Base-by-base conservation (phyloP, 2,113 vertebrate genomes). In the Todiramphus saurophagus region DNA sequence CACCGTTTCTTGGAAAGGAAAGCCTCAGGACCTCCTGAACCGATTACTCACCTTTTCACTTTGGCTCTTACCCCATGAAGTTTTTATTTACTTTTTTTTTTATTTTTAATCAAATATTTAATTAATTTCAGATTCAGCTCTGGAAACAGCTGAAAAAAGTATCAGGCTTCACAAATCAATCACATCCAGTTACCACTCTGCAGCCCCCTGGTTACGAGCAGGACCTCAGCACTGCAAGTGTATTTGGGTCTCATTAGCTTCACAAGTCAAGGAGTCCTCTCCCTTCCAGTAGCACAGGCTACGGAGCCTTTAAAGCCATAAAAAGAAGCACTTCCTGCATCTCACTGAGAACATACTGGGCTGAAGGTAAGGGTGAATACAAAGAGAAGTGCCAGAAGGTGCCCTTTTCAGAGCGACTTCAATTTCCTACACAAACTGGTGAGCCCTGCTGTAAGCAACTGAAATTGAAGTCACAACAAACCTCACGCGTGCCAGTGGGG, bases 1-100 rank as follows among this genome's bases (percentile, higher is more conserved):
- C 35, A 55, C 37, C 0, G 0, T 16, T 73, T 53, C 75, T 24
- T 20, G 7, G 31, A 68, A n/a, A 76, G 7, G 31, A 68, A 31
- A 76, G 21, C 30, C n/a, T 55, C 2, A 0, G 0, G 4, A 60
- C 53, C 62, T 77, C 58, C 73, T 59, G 59, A 88, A 77, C 67
- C 59, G 82, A 66, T 83, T 63, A 50, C 37, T 73, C 4, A 2
- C 20, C 35, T 92, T 58, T 88, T 86, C 37, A 50, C 23, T 44
- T 48, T 41, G 15, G 30, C 14, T 85, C 30, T 67, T 30, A 37
- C 67, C 77, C 51, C 72, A 4, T 31, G 35, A 6, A 31, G 4
- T 23, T 80, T 33, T 70, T 37, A 3, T 35, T 44, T 53, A 17
- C 6, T 23, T 16, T 10, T 2, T 8, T 67, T 27, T 2, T 8